These are phyloP conservation scores for Pseudoips prasinana DNA, from an alignment of 2,888 invertebrate species.

Conservation along the genomic window DNA sequence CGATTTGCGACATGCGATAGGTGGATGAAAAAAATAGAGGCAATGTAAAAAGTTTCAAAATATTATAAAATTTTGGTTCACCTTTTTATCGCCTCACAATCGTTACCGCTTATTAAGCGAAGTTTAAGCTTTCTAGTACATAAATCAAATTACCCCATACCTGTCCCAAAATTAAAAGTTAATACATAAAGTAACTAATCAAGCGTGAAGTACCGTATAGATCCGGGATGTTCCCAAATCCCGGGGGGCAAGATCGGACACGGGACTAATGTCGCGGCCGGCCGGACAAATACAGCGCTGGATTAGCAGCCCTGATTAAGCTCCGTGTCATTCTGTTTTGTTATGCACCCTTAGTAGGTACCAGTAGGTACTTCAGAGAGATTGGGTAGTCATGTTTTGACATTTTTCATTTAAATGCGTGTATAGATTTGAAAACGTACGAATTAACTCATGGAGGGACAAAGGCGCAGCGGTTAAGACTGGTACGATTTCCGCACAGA, in stretches of 20 bases:
- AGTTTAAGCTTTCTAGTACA: too few relatives aligned
- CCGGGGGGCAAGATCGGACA: constrained; percentile 47
- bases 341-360: constrained; percentile 73
- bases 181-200: constrained; percentile 36
- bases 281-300: constrained; percentile 63
- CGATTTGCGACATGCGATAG: too few relatives aligned
- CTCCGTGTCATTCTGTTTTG: constrained; percentile 60
- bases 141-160: too few relatives aligned
- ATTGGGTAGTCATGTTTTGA: constrained; percentile 16
- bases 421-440: constrained; percentile 2
- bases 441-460: too few relatives aligned
- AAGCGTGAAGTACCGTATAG: constrained; percentile 41
- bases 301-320: constrained; percentile 73
- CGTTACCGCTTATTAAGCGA: too few relatives aligned
- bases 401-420: constrained; percentile 2
- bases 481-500: too few relatives aligned
- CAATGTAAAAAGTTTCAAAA: too few relatives aligned
- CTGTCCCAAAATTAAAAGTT: constrained; percentile 16
- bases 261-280: constrained; percentile 73
- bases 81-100: too few relatives aligned
- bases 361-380: constrained; percentile 44
- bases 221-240: constrained; percentile 41
- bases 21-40: too few relatives aligned
- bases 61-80: too few relatives aligned
- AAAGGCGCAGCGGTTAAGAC: too few relatives aligned